Base-by-base conservation (phyloP, 2,113 vertebrate genomes). In the Cyphomyrus discorhynchus region DNA sequence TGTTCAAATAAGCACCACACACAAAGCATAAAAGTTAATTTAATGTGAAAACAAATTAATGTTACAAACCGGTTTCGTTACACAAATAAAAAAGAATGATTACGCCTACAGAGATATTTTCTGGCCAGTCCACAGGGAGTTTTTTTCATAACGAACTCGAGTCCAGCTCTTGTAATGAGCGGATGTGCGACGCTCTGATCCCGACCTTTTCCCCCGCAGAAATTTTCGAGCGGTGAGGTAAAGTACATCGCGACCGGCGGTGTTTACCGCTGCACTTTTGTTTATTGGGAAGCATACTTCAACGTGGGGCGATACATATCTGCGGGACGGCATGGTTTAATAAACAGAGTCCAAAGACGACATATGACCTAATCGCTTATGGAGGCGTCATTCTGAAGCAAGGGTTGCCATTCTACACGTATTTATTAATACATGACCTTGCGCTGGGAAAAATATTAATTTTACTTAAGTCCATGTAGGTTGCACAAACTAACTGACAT, bases 301-400 rank as follows among this genome's bases (percentile, higher is more conserved):
- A 58, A 39, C 21, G 45, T 39, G 52, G 66, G 90, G 53, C 56
- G 87, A 88, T n/a, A 85, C 90, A 88, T 90, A 70, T 19, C 87
- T 90, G 31, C 42, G 53, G 45, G 42, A 90, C 87, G 42, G 88
- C 87, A 90, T 42, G 45, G 87, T 88, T 88, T 90, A 90, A 90
- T 88, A 88, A 90, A 2, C 88, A 7, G 56, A 84, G 5, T 90
- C 52, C 39, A 85, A 85, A 88, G 77, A 49, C n/a, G 45, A 88
- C 35, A 53, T 49, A 52, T 90, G 90, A 90, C 39, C 77, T 89
- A 88, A 89, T 35, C 47, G 52, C n/a, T 70, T 53, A 84, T 3
- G 74, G 53, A 58, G 9, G 19, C 83, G n/a, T 85, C n/a, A 46
- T 66, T 70, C 89, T 45, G 49, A 90, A 50, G 27, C 9, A 66